Percentiles rank a stretch among this genome's conserved stretches.
Conservation (phyloP, 2,888 invertebrate genomes). For the Lingula anatina region DNA sequence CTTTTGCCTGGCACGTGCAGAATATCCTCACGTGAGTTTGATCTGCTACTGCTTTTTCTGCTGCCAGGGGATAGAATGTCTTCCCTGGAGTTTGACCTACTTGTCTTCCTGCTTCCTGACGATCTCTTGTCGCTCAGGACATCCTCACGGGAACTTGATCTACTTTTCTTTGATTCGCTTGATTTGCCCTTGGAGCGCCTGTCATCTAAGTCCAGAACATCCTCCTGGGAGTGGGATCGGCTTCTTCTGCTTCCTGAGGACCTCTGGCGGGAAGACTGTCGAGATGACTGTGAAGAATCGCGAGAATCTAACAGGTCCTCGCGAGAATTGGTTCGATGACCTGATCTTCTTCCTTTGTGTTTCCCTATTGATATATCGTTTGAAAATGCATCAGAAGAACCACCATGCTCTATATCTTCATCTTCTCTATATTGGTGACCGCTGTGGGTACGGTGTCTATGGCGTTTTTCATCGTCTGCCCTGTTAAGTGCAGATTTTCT, state of each 20-base stretch:
- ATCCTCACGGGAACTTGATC: no score
- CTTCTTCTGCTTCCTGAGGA: conserved; percentile 8
- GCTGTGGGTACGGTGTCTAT: conserved; percentile 5
- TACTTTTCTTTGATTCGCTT: not conserved
- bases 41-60: not conserved
- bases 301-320: not conserved
- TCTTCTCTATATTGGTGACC: conserved; percentile 7
- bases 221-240: conserved; percentile 29
- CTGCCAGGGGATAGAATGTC: no score
- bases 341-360: conserved; percentile 13
- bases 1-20: conserved; percentile 22
- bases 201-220: conserved; percentile 19
- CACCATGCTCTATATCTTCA: conserved; percentile 15
- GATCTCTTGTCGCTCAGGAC: no score
- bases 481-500: conserved; percentile 71
- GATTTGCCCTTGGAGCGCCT: conserved; percentile 2
- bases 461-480: conserved; percentile 50
- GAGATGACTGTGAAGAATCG: no score
- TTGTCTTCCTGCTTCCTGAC: no score
- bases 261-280: conserved; percentile 22
- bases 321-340: no score
- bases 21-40: conserved; percentile 14
- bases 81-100: no score
- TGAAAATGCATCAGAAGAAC: conserved; percentile 31
- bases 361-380: conserved; percentile 33